A percentile compares a stretch with the other conserved stretches of the same genome.
phyloP scores from a whole-genome alignment of 30 jellyfish, hydroid and myxozoan genomes.

The Calvadosia cruxmelitensis region DNA sequence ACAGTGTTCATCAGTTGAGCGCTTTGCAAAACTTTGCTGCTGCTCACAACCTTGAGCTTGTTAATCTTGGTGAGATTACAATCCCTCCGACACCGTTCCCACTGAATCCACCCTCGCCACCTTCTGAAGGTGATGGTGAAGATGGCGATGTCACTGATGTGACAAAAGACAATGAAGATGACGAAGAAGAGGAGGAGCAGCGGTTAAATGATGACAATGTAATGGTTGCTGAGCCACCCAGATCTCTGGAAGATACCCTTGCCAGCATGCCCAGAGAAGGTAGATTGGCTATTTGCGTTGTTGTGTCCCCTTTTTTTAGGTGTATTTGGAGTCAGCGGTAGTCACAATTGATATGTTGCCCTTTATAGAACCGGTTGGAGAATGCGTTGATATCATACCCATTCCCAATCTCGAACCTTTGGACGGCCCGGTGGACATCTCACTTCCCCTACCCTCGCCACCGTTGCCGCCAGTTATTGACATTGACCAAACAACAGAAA shows the following conservation, averaged over 20 bases:
- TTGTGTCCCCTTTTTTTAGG: not conserved
- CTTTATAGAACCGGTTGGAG: conserved; percentile 87
- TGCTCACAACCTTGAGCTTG: conserved; percentile 88
- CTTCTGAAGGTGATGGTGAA: not conserved
- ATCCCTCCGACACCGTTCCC: conserved; percentile 92
- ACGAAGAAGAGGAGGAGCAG: not conserved
- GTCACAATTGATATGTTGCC: no score
- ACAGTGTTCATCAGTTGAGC: conserved; percentile 87
- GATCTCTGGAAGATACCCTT: conserved; percentile 70
- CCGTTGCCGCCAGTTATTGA: conserved; percentile 79
- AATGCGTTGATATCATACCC: conserved; percentile 61
- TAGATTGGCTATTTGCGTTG: not conserved
- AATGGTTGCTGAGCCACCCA: conserved; percentile 70
- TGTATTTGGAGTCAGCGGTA: not conserved
- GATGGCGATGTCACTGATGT: no score
- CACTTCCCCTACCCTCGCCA: conserved; percentile 56
- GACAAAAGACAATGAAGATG: not conserved
- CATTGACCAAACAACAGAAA: conserved; percentile 87
- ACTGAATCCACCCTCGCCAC: conserved; percentile 20
- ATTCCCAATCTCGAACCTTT: conserved; percentile 21
- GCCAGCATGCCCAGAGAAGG: conserved; percentile 88
- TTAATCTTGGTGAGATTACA: conserved; percentile 85
- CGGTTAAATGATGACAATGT: conserved; percentile 17
- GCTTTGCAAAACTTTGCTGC: conserved; percentile 97
- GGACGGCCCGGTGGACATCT: conserved; percentile 7